These are phyloP conservation scores for Epicampocera succincta DNA, from an alignment of 2,888 invertebrate genomes.

Conservation along the genomic window DNA sequence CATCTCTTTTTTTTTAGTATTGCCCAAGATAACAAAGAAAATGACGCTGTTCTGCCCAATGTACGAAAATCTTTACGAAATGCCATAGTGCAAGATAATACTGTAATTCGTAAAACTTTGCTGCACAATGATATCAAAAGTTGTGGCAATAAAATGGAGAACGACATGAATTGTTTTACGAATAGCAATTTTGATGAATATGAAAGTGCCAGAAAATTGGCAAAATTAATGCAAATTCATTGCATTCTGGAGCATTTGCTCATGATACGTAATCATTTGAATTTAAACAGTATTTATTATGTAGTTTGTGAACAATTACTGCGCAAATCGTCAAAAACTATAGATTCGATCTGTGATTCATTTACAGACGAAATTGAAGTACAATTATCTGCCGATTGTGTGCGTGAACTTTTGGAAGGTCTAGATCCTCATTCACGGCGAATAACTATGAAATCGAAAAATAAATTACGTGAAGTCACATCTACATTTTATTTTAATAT, in stretches of 20 bases:
- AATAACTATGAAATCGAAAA: slow-evolving; percentile 77
- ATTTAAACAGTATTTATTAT: slow-evolving; percentile 77
- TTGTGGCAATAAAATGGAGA: slow-evolving; percentile 68
- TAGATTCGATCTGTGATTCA: slow-evolving; percentile 75
- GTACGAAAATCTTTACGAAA: slow-evolving; percentile 80
- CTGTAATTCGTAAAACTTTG: slow-evolving; percentile 76
- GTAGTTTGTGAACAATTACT: slow-evolving; percentile 77
- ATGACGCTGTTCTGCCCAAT: slow-evolving; percentile 72
- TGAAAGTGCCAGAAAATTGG: slow-evolving; percentile 75
- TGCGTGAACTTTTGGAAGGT: slow-evolving; percentile 76
- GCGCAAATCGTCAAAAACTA: slow-evolving; percentile 73
- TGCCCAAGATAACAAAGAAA: slow-evolving; percentile 61
- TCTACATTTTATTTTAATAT: slow-evolving; percentile 78
- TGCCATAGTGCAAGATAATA: slow-evolving; percentile 74
- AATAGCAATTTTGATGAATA: slow-evolving; percentile 78
- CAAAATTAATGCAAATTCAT: slow-evolving; percentile 79
- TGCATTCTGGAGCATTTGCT: slow-evolving; percentile 79
- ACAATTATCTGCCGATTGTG: slow-evolving; percentile 75
- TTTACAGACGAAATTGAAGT: slow-evolving; percentile 78
- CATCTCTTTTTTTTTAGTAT: slow-evolving; percentile 38
- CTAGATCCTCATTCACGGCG: slow-evolving; percentile 78
- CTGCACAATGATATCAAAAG: slow-evolving; percentile 74
- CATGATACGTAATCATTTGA: slow-evolving; percentile 79
- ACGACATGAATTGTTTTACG: slow-evolving; percentile 76
- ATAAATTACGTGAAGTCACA: slow-evolving; percentile 76